These are phyloP conservation scores for Symphodus melops DNA, from an alignment of 2,113 vertebrate genomes.

Conservation along the genomic window DNA sequence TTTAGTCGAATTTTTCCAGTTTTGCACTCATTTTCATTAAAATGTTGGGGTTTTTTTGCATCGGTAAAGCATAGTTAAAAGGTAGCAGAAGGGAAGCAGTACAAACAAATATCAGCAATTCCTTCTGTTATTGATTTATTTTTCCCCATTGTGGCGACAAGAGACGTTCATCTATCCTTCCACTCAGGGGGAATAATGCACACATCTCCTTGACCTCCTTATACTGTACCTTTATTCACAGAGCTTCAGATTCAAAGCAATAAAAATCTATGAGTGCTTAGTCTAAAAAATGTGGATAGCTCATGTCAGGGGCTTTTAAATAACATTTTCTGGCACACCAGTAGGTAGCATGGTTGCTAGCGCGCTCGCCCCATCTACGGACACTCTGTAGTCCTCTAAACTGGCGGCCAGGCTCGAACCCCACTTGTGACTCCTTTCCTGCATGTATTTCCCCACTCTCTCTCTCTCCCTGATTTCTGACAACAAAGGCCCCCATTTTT, in stretches of 20 bases:
- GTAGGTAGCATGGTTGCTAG: no score
- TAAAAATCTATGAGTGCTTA: slow-evolving; percentile 21
- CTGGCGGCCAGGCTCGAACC: no score
- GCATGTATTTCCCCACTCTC: no score
- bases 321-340: no score
- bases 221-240: no score
- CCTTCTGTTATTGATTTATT: slow-evolving; percentile 65
- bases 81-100: slow-evolving; percentile 43
- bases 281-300: no score
- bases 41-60: slow-evolving; percentile 58
- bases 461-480: no score
- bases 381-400: no score
- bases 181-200: slow-evolving; percentile 36
- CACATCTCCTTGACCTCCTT: slow-evolving; percentile 66
- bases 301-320: no score
- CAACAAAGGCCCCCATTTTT: no score
- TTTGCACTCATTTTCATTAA: slow-evolving; percentile 70
- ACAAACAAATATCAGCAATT: slow-evolving; percentile 48
- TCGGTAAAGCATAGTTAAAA: slow-evolving; percentile 57
- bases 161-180: slow-evolving; percentile 68
- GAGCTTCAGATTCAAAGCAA: background rate
- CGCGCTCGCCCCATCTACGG: no score
- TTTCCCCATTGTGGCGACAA: slow-evolving; percentile 47
- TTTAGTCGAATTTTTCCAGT: slow-evolving; percentile 68
- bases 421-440: no score